Evolutionary conservation across 2,113 vertebrate genomes (phyloP).

Genomic region (Urocitellus parryii): DNA sequence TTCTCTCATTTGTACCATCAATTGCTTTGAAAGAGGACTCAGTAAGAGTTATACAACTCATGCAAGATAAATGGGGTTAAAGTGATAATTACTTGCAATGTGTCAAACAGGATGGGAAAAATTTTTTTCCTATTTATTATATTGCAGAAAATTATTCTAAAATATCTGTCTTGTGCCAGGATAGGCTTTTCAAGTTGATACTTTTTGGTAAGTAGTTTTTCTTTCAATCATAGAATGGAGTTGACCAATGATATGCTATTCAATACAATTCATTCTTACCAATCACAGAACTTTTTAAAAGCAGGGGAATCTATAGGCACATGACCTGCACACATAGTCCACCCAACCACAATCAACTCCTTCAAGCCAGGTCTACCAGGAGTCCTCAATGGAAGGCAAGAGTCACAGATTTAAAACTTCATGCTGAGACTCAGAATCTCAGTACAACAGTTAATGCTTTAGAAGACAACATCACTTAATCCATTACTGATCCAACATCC

Average conservation of each 20-base stretch:
- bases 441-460: neutral
- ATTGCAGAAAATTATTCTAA: neutral
- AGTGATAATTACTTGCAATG: neutral
- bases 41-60: neutral
- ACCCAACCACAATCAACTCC: too few species aligned
- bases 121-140: neutral
- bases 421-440: neutral
- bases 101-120: neutral
- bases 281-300: neutral
- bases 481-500: neutral
- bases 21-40: neutral
- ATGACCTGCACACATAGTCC: neutral
- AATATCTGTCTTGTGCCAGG: neutral
- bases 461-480: neutral
- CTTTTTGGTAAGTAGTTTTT: neutral
- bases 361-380: fast-evolving
- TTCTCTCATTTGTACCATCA: neutral
- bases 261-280: neutral
- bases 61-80: neutral
- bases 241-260: neutral
- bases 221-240: neutral
- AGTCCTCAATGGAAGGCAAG: neutral
- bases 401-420: neutral
- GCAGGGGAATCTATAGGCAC: neutral
- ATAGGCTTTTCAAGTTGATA: neutral